These are phyloP conservation scores for Atlantisia rogersi DNA, from an alignment of 2,113 vertebrate species.

Conservation along the genomic window DNA sequence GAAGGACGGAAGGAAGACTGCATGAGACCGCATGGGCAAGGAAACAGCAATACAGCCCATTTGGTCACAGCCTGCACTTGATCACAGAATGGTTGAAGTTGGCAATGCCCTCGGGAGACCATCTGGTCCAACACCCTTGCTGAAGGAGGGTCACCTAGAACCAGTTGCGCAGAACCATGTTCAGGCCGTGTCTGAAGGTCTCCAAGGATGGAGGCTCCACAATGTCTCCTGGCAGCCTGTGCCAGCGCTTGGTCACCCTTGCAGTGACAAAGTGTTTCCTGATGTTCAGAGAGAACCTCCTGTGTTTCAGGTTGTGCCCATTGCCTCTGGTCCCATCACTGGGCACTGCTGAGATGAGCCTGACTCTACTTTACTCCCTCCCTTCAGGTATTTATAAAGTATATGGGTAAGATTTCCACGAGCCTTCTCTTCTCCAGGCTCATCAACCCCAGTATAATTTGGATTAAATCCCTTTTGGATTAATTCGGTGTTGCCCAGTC, in stretches of 20 bases:
- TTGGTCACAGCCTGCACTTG: neutral
- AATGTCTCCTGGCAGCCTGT: neutral
- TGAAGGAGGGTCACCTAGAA: neutral
- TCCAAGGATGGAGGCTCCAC: neutral
- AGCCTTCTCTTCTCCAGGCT: neutral
- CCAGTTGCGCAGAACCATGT: no score
- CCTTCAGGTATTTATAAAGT: neutral
- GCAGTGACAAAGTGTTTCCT: neutral
- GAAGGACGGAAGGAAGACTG: neutral
- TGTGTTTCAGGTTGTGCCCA: rapidly evolving
- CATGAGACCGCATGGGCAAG: neutral
- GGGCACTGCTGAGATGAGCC: neutral
- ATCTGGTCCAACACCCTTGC: neutral
- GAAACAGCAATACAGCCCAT: neutral
- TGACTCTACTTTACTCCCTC: neutral
- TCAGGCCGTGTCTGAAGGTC: neutral
- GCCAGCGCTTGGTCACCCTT: neutral
- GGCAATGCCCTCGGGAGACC: neutral
- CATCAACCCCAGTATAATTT: neutral
- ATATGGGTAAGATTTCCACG: rapidly evolving
- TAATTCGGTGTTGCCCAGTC: neutral
- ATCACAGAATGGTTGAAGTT: neutral
- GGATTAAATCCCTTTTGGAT: neutral
- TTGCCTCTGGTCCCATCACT: neutral
- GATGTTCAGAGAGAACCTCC: neutral